Conservation (phyloP, 1,140 invertebrate genomes). For the Stegodyphus dumicola region DNA sequence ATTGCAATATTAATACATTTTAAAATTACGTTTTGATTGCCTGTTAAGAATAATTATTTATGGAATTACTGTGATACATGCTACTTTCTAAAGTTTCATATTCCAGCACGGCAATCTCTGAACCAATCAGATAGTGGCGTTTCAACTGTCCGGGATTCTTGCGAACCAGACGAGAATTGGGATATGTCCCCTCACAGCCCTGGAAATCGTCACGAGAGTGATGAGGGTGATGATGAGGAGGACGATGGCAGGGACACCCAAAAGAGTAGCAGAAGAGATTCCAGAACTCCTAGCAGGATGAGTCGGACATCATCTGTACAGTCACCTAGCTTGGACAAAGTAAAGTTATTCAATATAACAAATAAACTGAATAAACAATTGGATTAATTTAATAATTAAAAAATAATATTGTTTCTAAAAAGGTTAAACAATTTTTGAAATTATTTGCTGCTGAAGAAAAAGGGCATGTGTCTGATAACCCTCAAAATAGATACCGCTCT, state of each 20-base stretch:
- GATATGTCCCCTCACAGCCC: slow-evolving; percentile 1
- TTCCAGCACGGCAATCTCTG: slow-evolving; percentile 25
- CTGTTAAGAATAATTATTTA: background rate
- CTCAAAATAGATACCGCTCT: too few relatives aligned
- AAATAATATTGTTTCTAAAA: too few relatives aligned
- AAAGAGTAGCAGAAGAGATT: slow-evolving; percentile 2
- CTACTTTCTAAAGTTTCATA: background rate
- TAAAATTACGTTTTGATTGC: background rate
- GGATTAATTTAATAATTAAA: too few relatives aligned
- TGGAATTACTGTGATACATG: background rate
- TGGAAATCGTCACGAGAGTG: background rate
- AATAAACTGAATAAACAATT: too few relatives aligned
- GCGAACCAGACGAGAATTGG: slow-evolving; percentile 33
- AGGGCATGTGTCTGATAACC: too few relatives aligned
- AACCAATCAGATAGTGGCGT: slow-evolving; percentile 52
- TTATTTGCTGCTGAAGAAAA: too few relatives aligned
- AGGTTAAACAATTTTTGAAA: too few relatives aligned
- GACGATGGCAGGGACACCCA: background rate
- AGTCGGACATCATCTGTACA: slow-evolving; percentile 22
- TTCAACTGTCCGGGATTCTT: slow-evolving; percentile 25
- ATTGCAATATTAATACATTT: too few relatives aligned
- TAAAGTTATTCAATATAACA: background rate
- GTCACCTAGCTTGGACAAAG: background rate
- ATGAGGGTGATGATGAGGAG: slow-evolving; percentile 20
- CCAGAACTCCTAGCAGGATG: background rate